Conservation (phyloP, 2,113 vertebrate genomes). For the Coturnix japonica region DNA sequence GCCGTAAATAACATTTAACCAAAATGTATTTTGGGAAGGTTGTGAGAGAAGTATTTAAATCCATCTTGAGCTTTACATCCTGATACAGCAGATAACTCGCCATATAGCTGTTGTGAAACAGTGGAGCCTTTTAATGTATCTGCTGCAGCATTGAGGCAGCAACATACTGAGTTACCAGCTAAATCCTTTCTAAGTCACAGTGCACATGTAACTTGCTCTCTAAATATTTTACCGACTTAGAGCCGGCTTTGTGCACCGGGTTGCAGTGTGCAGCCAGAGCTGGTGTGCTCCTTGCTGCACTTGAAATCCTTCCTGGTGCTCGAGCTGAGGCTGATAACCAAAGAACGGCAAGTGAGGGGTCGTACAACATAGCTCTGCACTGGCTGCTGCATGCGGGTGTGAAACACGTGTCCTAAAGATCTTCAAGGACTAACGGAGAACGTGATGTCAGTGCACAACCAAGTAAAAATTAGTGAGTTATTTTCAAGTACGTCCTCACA, state of each 20-base stretch:
- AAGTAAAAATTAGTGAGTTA: constrained; percentile 23
- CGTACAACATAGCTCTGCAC: neutral
- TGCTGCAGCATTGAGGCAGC: constrained; percentile 37
- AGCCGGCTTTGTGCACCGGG: constrained; percentile 24
- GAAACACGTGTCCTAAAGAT: neutral
- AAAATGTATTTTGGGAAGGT: constrained; percentile 48
- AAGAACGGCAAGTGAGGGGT: constrained; percentile 18
- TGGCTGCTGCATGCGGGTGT: neutral
- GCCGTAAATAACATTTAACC: constrained; percentile 54
- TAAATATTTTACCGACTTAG: constrained; percentile 58
- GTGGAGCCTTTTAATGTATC: constrained; percentile 53
- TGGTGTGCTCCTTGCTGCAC: neutral
- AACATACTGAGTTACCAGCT: constrained; percentile 46
- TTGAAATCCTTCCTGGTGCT: constrained; percentile 53
- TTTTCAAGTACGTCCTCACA: constrained; percentile 11
- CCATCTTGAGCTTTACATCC: constrained; percentile 16
- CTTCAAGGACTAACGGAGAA: neutral
- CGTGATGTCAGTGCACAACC: neutral
- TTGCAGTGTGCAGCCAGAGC: constrained; percentile 47
- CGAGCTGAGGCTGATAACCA: constrained; percentile 59
- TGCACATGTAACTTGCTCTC: constrained; percentile 16
- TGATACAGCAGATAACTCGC: constrained; percentile 9
- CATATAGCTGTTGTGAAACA: constrained; percentile 47
- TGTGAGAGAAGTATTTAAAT: constrained; percentile 62
- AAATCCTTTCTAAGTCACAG: constrained; percentile 49